Conservation (phyloP, 2,888 invertebrate species). For the Diplolepis rosae region DNA sequence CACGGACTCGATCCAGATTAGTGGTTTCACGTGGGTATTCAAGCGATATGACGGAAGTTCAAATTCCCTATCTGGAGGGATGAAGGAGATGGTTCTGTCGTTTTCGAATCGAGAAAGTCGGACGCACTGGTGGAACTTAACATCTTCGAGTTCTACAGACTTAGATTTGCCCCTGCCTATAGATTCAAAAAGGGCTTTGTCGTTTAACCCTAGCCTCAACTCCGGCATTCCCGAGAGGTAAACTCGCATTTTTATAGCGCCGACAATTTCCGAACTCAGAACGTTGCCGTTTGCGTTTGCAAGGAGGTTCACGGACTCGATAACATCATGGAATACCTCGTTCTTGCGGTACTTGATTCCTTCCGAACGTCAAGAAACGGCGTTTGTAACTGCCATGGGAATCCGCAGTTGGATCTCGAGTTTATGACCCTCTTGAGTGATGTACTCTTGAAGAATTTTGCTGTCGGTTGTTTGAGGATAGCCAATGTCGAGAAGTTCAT, state of each 20-base stretch:
- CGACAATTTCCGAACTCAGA: conserved; percentile 96
- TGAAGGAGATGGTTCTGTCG: conserved; percentile 98
- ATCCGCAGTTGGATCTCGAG: conserved; percentile 96
- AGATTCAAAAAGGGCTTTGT: conserved; percentile 98
- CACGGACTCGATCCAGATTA: conserved; percentile 99
- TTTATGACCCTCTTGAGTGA: conserved; percentile 98
- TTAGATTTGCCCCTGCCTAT: conserved; percentile 98
- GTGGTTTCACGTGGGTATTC: conserved; percentile 97
- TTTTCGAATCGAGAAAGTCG: conserved; percentile 97
- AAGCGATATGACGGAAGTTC: conserved; percentile 98
- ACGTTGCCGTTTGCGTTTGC: conserved; percentile 98
- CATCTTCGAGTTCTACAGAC: conserved; percentile 98
- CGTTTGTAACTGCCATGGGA: conserved; percentile 99
- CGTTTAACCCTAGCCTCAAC: conserved; percentile 94
- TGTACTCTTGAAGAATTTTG: conserved; percentile 98
- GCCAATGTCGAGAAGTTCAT: conserved; percentile 98
- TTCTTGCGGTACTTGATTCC: conserved; percentile 99
- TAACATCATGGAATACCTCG: conserved; percentile 99
- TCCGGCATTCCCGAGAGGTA: conserved; percentile 99
- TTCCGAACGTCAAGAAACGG: conserved; percentile 98
- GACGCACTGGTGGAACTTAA: conserved; percentile 99
- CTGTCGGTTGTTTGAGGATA: conserved; percentile 99
- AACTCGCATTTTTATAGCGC: conserved; percentile 98
- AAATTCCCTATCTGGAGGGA: conserved; percentile 99
- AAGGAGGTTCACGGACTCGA: conserved; percentile 96